A percentile compares a stretch with the other conserved stretches of the same genome.
Evolutionary conservation across 2,113 vertebrate species (phyloP).

Genomic region (Tapirus terrestris): DNA sequence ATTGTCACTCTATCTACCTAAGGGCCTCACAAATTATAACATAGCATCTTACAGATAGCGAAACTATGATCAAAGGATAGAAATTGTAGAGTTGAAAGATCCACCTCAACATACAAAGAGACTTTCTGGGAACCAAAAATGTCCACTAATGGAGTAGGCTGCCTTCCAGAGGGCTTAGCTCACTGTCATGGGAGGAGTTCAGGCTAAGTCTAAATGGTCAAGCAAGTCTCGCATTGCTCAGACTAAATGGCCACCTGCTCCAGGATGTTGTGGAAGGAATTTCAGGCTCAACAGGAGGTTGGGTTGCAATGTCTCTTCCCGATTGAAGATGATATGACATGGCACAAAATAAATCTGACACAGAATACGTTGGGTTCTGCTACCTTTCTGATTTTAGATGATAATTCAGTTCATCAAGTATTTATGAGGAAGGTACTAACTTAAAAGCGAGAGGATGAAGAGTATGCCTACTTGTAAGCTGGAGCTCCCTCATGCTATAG

Average conservation of each 20-base stretch:
- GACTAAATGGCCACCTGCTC: neutral
- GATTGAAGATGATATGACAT: neutral
- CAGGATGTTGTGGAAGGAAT: neutral
- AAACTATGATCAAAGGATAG: neutral
- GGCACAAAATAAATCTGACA: neutral
- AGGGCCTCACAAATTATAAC: neutral
- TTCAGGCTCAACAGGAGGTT: neutral
- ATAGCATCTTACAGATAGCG: constrained; percentile 9
- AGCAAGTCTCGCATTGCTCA: neutral
- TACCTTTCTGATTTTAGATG: neutral
- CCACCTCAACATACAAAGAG: neutral
- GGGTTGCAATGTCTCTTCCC: neutral
- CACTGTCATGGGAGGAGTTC: neutral
- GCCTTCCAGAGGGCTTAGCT: neutral
- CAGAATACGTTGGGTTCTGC: neutral
- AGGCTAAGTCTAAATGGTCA: neutral
- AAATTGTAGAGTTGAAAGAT: neutral
- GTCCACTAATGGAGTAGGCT: neutral
- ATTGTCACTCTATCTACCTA: neutral
- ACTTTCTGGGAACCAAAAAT: neutral
- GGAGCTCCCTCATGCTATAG: neutral
- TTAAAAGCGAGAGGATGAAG: neutral
- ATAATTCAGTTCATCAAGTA: neutral
- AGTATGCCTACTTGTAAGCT: neutral
- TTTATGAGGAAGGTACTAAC: neutral